These are phyloP conservation scores for Agrotis ipsilon DNA, from an alignment of 2,888 invertebrate genomes.

Conservation along the genomic window DNA sequence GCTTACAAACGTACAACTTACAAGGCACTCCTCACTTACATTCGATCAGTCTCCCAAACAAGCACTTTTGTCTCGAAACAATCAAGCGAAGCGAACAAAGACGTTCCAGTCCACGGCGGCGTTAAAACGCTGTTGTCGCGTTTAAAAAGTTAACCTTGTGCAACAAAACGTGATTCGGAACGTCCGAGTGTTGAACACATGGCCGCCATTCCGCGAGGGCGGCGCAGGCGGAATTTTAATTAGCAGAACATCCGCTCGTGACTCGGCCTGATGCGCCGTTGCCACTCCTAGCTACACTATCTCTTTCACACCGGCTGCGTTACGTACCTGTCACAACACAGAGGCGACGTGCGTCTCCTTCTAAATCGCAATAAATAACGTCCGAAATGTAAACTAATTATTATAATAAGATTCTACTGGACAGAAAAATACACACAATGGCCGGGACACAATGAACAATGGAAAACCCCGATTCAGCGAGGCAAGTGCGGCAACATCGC, in stretches of 20 bases:
- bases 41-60: constrained; percentile 84
- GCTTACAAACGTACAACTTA: constrained; percentile 72
- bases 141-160: constrained; percentile 89
- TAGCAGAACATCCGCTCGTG: constrained; percentile 91
- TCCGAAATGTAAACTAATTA: constrained; percentile 74
- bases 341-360: constrained; percentile 67
- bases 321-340: constrained; percentile 72
- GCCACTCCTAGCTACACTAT: constrained; percentile 82
- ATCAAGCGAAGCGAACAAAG: constrained; percentile 79
- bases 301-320: constrained; percentile 78
- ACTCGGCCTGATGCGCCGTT: constrained; percentile 87
- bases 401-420: constrained; percentile 74
- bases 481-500: constrained; percentile 84
- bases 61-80: constrained; percentile 77
- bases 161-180: constrained; percentile 89
- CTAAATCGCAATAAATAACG: constrained; percentile 69
- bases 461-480: constrained; percentile 80
- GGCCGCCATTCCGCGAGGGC: constrained; percentile 91
- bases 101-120: constrained; percentile 74
- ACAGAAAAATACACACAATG: constrained; percentile 69
- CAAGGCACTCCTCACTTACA: constrained; percentile 73
- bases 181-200: constrained; percentile 89
- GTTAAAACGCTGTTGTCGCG: constrained; percentile 78
- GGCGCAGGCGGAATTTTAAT: constrained; percentile 91
- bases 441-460: constrained; percentile 79